A percentile compares a stretch with the other conserved stretches of the same genome.
Evolutionary conservation across 64 coral and sea anemone species (phyloP).

Genomic region (Dendronephthya gigantea): DNA sequence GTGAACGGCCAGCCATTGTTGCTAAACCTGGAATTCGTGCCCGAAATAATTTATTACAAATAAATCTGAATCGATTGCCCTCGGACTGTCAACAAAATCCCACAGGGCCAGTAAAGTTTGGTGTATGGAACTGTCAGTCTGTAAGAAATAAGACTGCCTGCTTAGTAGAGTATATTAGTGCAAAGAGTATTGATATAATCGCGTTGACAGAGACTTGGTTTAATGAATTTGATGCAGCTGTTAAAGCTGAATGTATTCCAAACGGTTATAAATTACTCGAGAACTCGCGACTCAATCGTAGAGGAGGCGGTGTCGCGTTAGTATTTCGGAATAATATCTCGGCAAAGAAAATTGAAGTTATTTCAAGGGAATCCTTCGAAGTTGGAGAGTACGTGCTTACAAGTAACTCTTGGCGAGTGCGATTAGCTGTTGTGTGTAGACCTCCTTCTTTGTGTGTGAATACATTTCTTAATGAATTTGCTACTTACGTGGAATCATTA

Average conservation of each 20-base stretch:
- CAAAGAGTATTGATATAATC: neutral
- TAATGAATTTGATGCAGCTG: neutral
- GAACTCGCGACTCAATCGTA: neutral
- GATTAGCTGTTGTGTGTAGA: neutral
- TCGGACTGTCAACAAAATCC: too few species aligned
- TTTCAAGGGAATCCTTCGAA: neutral
- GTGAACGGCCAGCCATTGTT: too few species aligned
- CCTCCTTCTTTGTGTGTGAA: neutral
- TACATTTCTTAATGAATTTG: neutral
- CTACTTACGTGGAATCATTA: neutral
- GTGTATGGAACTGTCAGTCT: neutral
- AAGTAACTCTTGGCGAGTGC: neutral
- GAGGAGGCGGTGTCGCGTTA: slow-evolving; percentile 7
- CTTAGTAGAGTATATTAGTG: neutral
- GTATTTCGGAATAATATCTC: slow-evolving; percentile 5
- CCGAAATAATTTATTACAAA: too few species aligned
- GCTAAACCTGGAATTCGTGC: too few species aligned
- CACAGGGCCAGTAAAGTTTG: neutral
- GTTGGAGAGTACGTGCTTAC: neutral
- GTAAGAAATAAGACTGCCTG: neutral
- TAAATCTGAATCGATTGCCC: too few species aligned
- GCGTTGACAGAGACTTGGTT: slow-evolving; percentile 5
- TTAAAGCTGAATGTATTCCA: neutral
- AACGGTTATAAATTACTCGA: neutral
- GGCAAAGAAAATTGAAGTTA: neutral